Conservation (phyloP, 2,797 vertebrate species). For the Schizopygopsis pylzovi region DNA sequence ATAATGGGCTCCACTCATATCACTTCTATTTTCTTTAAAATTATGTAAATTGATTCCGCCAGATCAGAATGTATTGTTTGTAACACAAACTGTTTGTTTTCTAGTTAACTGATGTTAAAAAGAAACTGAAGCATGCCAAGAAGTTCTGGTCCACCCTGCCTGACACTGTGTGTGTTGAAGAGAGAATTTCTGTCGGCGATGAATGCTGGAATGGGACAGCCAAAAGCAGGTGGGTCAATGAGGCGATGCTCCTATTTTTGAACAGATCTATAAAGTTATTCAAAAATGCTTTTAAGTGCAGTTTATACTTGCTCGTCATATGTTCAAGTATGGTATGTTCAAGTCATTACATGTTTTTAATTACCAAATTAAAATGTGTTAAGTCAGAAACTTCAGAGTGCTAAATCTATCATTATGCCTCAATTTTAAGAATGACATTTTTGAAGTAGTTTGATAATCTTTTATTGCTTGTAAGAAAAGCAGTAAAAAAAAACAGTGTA, state of each 20-base stretch:
- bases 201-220: conserved; percentile 97
- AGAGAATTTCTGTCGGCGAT: conserved; percentile 85
- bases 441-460: neutral
- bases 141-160: conserved; percentile 98
- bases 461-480: neutral
- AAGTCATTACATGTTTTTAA: neutral
- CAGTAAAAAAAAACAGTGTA: neutral
- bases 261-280: neutral
- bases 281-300: neutral
- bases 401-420: neutral
- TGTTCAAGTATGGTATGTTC: neutral
- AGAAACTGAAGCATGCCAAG: conserved; percentile 94
- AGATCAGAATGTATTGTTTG: neutral
- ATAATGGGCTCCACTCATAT: neutral
- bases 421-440: neutral
- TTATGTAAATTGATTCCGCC: neutral
- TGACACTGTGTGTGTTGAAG: conserved; percentile 87
- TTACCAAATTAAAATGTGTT: neutral
- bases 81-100: neutral
- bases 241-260: neutral
- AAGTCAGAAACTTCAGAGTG: neutral
- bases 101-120: conserved; percentile 93
- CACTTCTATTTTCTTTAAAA: neutral
- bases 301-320: neutral
- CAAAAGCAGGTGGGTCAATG: conserved; percentile 87